Conservation (phyloP, 1,140 invertebrate genomes). For the Pogonomyrmex californicus region DNA sequence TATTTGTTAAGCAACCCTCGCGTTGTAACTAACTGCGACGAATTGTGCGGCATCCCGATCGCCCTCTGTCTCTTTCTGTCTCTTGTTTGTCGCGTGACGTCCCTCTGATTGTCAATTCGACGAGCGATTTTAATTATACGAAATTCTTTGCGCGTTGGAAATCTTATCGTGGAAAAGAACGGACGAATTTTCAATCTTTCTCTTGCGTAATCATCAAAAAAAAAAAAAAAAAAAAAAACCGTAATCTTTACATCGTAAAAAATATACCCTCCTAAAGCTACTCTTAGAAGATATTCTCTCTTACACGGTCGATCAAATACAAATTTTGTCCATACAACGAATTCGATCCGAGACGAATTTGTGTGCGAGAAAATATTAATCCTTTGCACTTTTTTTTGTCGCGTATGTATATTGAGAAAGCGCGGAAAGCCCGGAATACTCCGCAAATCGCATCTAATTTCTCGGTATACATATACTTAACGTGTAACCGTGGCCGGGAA, state of each 20-base stretch:
- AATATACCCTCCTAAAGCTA: too few species aligned
- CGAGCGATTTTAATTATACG: neutral
- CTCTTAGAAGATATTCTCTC: too few species aligned
- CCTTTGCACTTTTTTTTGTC: neutral
- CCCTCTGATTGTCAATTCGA: slow-evolving; percentile 10
- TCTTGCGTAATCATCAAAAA: too few species aligned
- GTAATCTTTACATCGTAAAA: too few species aligned
- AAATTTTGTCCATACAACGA: too few species aligned
- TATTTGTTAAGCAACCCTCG: slow-evolving; percentile 80
- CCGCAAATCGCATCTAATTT: neutral
- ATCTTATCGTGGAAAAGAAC: neutral
- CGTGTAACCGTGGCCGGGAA: neutral
- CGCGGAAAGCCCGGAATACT: neutral
- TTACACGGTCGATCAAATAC: too few species aligned
- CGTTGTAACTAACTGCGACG: slow-evolving; percentile 67
- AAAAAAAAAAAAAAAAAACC: too few species aligned
- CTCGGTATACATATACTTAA: neutral
- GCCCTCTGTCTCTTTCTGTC: neutral
- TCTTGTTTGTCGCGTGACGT: neutral
- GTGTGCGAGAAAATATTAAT: neutral
- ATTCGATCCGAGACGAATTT: too few species aligned
- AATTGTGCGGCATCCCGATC: slow-evolving; percentile 66
- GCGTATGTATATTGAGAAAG: neutral
- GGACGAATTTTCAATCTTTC: too few species aligned
- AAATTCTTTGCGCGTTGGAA: neutral